These are phyloP conservation scores for Aphis gossypii DNA, from an alignment of 1,140 invertebrate genomes.

Conservation along the genomic window DNA sequence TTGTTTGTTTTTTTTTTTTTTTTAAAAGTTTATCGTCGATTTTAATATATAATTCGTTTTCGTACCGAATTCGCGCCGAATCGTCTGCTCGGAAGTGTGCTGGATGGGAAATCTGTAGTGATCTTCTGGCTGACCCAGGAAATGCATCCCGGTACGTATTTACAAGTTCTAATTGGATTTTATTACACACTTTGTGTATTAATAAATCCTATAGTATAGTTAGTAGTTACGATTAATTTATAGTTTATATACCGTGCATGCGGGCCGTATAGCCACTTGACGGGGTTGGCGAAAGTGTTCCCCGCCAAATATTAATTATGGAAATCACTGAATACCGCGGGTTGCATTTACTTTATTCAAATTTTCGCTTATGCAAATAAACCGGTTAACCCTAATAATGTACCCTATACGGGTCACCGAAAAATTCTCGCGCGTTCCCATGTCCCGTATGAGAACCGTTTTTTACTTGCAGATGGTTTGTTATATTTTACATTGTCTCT, in stretches of 20 bases:
- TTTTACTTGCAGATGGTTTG: conserved; percentile 50
- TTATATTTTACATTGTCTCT: conserved; percentile 23
- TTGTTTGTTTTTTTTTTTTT: neutral
- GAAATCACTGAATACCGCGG: conserved; percentile 37
- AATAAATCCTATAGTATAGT: neutral
- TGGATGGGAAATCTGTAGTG: neutral
- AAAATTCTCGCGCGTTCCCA: conserved; percentile 47
- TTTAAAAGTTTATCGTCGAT: neutral
- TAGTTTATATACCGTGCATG: neutral
- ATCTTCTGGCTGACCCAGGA: conserved; percentile 16
- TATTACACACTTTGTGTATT: conserved; percentile 1
- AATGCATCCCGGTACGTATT: conserved; percentile 54
- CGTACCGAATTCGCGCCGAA: neutral
- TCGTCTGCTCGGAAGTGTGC: neutral
- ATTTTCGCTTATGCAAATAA: conserved; percentile 57
- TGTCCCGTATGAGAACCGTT: conserved; percentile 57
- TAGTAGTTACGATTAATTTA: conserved; percentile 21
- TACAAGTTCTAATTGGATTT: conserved; percentile 13
- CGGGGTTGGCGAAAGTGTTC: conserved; percentile 32
- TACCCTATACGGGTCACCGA: conserved; percentile 44
- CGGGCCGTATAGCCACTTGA: neutral
- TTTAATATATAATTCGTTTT: neutral
- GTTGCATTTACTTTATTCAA: neutral
- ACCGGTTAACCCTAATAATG: conserved; percentile 52
- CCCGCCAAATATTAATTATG: conserved; percentile 33